Evolutionary conservation across 2,797 vertebrate genomes (phyloP), one percentile per base, ranked within the genome.

Genomic region (Nyctalus aviator): DNA sequence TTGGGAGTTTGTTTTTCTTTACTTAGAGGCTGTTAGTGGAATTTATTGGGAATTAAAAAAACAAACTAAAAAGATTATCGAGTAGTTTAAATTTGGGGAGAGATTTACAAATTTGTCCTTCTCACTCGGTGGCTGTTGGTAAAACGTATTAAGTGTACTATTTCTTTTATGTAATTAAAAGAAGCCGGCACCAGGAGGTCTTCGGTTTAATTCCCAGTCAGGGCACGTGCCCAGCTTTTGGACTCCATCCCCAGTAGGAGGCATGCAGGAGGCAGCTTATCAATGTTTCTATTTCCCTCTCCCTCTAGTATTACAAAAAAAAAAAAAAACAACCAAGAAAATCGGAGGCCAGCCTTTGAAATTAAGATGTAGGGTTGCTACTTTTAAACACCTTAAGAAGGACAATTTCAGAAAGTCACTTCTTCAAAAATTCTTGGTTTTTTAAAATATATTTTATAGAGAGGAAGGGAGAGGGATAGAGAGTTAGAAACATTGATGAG

Each of bases 61-160:
- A 68, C 35, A 84, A 66, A 69, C 8, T 64, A n/a, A 66, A 66
- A 53, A 64, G 15, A 37, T 32, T 35, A 76, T 37, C 37, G 10
- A 30, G 30, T 81, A 35, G 55, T 57, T 23, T 83, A 73, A 59
- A 73, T 83, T 48, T 86, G 17, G 53, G 20, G 57, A 55, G n/a
- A 88, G 30, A 88, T 76, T 86, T 71, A 3, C 44, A 84, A 30
- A 41, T 85, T 85, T 89, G 48, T 88, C 76, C 90, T 82, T 91
- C 46, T 69, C 75, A 46, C 41, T 57, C 72, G 35, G 35, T 84
- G 50, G 48, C 44, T 71, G 8, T 71, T 88, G 59, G 20, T 59
- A 12, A 46, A 84, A 90, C 44, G 50, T 66, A 53, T 4, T 50
- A 72, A 23, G 8, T 85, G 0, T 86, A 14, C 23, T 57, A 8